These are phyloP conservation scores for Acrocephalus arundinaceus DNA, from an alignment of 2,113 vertebrate genomes.

Conservation along the genomic window DNA sequence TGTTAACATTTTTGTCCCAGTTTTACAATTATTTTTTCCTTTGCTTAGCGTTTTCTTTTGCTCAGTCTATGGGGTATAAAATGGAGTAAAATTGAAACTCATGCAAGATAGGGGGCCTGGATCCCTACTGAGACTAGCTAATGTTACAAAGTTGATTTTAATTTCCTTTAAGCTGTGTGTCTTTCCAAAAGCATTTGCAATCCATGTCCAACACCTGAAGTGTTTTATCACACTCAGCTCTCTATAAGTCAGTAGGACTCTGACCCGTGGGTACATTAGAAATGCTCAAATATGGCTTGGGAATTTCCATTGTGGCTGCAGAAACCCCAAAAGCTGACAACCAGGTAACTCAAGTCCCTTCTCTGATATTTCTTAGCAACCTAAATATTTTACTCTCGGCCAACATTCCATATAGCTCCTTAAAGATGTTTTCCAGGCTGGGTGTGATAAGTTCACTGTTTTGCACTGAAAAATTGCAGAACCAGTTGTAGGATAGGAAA, in stretches of 20 bases:
- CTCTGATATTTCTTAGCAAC: conserved; percentile 24
- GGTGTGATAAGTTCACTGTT: not conserved
- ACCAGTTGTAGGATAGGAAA: not conserved
- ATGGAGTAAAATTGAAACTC: not conserved
- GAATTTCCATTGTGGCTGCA: not conserved
- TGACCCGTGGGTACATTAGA: not conserved
- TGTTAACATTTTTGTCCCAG: not conserved
- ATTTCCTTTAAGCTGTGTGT: conserved; percentile 46
- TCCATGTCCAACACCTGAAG: not conserved
- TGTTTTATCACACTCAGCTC: conserved; percentile 5
- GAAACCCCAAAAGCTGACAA: not conserved
- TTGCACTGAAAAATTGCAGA: not conserved
- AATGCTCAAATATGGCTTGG: not conserved
- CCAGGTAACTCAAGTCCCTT: not conserved
- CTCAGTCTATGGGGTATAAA: not conserved
- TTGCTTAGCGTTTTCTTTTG: not conserved
- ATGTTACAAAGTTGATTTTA: conserved; percentile 35
- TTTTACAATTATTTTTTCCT: not conserved
- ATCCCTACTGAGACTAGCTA: not conserved
- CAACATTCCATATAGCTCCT: not conserved
- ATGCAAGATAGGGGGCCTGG: not conserved
- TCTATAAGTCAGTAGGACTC: not conserved
- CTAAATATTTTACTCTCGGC: not conserved
- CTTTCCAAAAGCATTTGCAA: conserved; percentile 8
- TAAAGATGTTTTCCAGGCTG: conserved; percentile 23